phyloP scores from a whole-genome alignment of 2,113 vertebrate species.

The Eubucco bourcierii region DNA sequence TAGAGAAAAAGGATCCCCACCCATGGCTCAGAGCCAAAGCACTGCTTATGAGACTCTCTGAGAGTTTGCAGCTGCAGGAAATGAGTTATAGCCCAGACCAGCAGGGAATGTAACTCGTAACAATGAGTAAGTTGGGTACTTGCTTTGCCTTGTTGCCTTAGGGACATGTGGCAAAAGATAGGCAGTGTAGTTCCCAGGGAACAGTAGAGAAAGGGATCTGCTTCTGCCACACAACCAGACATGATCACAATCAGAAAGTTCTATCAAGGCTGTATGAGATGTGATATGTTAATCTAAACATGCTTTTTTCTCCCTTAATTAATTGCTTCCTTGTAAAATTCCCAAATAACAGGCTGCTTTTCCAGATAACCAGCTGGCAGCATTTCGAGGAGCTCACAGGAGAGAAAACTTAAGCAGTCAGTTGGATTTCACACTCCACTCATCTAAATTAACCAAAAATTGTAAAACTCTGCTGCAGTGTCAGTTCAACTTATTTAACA shows the following conservation, averaged over 20 bases:
- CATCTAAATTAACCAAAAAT: neutral
- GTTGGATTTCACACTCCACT: neutral
- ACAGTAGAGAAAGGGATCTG: neutral
- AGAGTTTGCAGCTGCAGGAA: conserved; percentile 62
- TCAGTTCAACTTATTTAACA: neutral
- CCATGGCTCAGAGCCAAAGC: neutral
- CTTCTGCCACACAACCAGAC: neutral
- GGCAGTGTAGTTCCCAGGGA: neutral
- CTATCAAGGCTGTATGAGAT: neutral
- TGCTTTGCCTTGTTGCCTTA: neutral
- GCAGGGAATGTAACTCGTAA: conserved; percentile 7
- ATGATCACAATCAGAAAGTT: neutral
- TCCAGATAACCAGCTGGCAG: neutral
- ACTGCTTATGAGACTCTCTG: conserved; percentile 14
- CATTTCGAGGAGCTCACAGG: neutral
- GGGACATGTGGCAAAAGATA: conserved; percentile 3
- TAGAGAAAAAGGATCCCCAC: conserved; percentile 24
- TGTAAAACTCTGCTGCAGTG: neutral
- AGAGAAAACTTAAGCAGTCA: neutral
- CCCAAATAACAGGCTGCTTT: neutral
- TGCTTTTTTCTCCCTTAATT: neutral
- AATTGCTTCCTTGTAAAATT: neutral
- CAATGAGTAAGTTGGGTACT: neutral
- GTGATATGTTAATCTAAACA: neutral
- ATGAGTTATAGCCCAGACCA: conserved; percentile 43